These are phyloP conservation scores for Acromyrmex charruanus DNA, from an alignment of 1,140 invertebrate genomes.

Conservation along the genomic window DNA sequence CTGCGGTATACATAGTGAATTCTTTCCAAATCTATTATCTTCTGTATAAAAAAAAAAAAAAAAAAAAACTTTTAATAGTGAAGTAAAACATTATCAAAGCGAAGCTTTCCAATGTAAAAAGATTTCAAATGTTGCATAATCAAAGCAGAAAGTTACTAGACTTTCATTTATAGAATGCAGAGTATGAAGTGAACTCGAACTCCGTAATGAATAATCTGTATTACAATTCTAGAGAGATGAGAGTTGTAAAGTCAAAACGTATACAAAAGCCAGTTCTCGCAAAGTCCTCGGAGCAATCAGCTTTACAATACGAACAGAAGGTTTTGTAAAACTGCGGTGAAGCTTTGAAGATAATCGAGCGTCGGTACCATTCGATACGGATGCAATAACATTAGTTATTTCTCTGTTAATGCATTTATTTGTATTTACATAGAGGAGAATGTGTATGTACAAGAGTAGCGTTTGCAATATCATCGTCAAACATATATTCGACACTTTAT, in stretches of 20 bases:
- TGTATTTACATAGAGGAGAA: background rate
- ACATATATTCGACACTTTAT: conserved; percentile 37
- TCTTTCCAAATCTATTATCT: conserved; percentile 39
- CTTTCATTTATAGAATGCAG: background rate
- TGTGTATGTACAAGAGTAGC: background rate
- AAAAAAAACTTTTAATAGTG: background rate
- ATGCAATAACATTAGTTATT: conserved; percentile 29
- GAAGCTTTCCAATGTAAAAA: background rate
- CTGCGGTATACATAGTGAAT: background rate
- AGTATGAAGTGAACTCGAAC: background rate
- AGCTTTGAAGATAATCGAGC: conserved; percentile 45
- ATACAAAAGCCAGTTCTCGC: background rate
- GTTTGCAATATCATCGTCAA: conserved; percentile 31
- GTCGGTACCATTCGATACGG: conserved; percentile 13
- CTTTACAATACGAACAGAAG: conserved; percentile 11
- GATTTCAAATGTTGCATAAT: background rate
- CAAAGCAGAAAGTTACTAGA: conserved; percentile 11
- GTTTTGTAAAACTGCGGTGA: background rate
- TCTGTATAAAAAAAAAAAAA: background rate
- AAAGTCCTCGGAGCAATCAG: conserved; percentile 36
- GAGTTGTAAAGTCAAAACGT: conserved; percentile 28
- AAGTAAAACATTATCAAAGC: background rate
- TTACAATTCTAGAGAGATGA: conserved; percentile 37
- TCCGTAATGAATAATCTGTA: conserved; percentile 22
- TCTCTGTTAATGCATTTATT: conserved; percentile 31